Conservation (phyloP, 2,888 invertebrate genomes). For the Heterodera filipjevi region DNA sequence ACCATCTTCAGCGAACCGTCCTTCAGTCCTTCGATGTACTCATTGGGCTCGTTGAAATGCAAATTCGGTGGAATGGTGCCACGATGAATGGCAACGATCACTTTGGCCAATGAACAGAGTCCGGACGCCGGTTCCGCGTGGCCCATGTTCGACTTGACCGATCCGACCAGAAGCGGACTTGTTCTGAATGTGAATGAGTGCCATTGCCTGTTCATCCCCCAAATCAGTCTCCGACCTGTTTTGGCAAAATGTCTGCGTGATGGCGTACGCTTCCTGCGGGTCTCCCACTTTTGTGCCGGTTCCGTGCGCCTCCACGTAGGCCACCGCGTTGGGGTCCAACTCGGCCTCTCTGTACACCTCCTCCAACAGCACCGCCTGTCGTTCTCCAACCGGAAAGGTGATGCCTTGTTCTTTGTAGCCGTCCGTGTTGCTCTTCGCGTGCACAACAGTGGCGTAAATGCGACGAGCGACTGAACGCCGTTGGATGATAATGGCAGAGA, state of each 20-base stretch:
- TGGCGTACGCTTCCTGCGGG: conserved; percentile 93
- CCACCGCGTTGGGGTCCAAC: conserved; percentile 80
- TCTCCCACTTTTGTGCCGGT: conserved; percentile 98
- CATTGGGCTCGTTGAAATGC: conserved; percentile 84
- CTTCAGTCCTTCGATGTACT: conserved; percentile 84
- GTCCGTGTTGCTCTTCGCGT: conserved; percentile 88
- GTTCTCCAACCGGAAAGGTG: conserved; percentile 71
- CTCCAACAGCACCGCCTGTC: conserved; percentile 73
- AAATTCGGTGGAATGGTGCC: conserved; percentile 83
- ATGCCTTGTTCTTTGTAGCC: conserved; percentile 71
- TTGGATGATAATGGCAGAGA: conserved; percentile 65
- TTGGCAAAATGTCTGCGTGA: conserved; percentile 87
- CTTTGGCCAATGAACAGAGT: conserved; percentile 63
- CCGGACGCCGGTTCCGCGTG: conserved; percentile 83
- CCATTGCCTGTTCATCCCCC: too few relatives aligned
- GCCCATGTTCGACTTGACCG: conserved; percentile 98
- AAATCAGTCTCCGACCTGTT: conserved; percentile 69
- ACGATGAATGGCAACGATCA: conserved; percentile 85
- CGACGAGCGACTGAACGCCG: conserved; percentile 58
- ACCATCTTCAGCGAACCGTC: conserved; percentile 92
- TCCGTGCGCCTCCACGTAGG: conserved; percentile 95
- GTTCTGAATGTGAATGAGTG: conserved; percentile 34
- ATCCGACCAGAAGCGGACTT: conserved; percentile 84
- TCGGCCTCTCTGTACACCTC: conserved; percentile 77
- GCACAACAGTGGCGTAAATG: conserved; percentile 70